Percentiles rank a stretch among this genome's conserved stretches.
phyloP scores from a whole-genome alignment of 2,888 invertebrate genomes.

The Drosophila suboccidentalis region DNA sequence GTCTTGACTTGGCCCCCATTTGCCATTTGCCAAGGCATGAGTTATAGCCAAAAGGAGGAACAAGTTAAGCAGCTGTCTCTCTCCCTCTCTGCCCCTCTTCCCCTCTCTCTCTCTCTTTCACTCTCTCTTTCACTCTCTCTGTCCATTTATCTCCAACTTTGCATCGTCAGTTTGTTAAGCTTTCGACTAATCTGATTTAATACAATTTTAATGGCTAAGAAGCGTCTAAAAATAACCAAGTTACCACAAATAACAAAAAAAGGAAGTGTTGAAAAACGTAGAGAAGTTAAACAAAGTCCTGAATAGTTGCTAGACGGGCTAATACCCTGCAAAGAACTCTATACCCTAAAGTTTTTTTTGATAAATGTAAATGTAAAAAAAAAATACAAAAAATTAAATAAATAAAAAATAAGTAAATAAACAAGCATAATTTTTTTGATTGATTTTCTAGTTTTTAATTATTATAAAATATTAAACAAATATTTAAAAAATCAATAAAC shows the following conservation, averaged over 20 bases:
- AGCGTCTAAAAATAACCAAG: slow-evolving; percentile 30
- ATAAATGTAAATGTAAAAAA: too few relatives aligned
- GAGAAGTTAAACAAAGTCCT: not conserved
- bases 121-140: not conserved
- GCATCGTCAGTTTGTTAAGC: slow-evolving; percentile 36
- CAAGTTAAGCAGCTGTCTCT: slow-evolving; percentile 34
- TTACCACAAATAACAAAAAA: slow-evolving; percentile 11
- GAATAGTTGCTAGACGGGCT: not conserved
- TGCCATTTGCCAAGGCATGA: slow-evolving; percentile 6
- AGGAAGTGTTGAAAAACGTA: slow-evolving; percentile 12
- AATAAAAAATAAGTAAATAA: too few relatives aligned
- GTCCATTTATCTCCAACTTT: not conserved
- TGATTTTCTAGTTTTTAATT: too few relatives aligned
- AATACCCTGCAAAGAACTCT: not conserved
- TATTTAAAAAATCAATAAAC: too few relatives aligned
- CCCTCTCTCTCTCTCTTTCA: not conserved
- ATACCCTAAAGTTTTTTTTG: too few relatives aligned
- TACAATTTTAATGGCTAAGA: slow-evolving; percentile 37
- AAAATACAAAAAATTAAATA: too few relatives aligned
- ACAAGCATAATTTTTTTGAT: too few relatives aligned
- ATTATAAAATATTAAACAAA: too few relatives aligned
- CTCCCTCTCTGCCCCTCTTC: not conserved
- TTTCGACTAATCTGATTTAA: slow-evolving; percentile 44
- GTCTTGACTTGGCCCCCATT: slow-evolving; percentile 6
- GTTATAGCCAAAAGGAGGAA: slow-evolving; percentile 3